Percentiles rank a stretch among this genome's conserved stretches.
Evolutionary conservation across 2,888 invertebrate genomes (phyloP).

Genomic region (Emmelina monodactyla): DNA sequence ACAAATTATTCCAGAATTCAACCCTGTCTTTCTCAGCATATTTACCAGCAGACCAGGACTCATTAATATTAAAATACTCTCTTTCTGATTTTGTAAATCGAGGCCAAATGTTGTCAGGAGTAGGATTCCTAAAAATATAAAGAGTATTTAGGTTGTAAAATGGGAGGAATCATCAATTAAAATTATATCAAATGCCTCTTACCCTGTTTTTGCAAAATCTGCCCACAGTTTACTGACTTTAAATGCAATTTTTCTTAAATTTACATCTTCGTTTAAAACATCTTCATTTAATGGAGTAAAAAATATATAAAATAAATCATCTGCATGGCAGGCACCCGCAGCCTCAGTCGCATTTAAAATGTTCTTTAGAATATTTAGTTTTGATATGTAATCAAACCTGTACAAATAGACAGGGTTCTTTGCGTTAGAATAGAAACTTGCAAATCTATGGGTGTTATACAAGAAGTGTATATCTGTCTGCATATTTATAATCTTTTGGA

Average conservation of each 20-base stretch:
- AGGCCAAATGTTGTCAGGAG: neutral
- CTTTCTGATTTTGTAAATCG: neutral
- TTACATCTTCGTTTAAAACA: neutral
- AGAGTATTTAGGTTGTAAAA: neutral
- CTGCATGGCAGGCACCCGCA: slow-evolving; percentile 49
- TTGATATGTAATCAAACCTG: slow-evolving; percentile 31
- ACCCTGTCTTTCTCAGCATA: neutral
- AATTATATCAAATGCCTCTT: neutral
- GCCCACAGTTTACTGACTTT: neutral
- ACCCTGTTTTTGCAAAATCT: neutral
- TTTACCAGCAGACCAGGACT: neutral
- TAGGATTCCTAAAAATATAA: neutral
- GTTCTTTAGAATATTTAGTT: slow-evolving; percentile 34
- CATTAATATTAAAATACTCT: neutral
- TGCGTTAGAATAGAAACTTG: slow-evolving; percentile 22
- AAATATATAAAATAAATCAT: slow-evolving; percentile 54
- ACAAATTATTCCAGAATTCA: neutral
- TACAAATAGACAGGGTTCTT: slow-evolving; percentile 29
- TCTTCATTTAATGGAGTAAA: slow-evolving; percentile 19
- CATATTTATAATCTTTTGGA: slow-evolving; percentile 22
- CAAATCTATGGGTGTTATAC: slow-evolving; percentile 30
- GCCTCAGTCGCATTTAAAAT: slow-evolving; percentile 19
- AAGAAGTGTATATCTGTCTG: slow-evolving; percentile 29
- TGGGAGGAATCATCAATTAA: neutral
- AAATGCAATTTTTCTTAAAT: neutral